Evolutionary conservation across 2,888 invertebrate genomes (phyloP), one percentile per base, ranked within the genome.

Genomic region (Prosopocoilus inquinatus): DNA sequence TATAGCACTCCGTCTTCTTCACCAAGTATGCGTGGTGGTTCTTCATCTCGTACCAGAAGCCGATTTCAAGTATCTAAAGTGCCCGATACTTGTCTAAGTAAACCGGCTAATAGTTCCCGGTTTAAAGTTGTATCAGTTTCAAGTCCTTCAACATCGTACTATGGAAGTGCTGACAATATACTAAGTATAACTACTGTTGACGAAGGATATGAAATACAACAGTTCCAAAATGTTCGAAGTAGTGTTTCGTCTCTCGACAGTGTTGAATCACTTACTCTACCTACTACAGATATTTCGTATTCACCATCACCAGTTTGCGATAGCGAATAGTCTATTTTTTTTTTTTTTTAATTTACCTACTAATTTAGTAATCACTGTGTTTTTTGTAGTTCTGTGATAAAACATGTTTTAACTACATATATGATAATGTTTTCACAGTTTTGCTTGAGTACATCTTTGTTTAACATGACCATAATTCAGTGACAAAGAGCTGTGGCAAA

Each of bases 11-110:
- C 61, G 28, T 48, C 55, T 5, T 33, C 65, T 45, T 64, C 67
- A 28, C 66, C 71, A 5, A 57, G 68, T 33, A 64, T 68, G 34
- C 67, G 71, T 1, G 38, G 38, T 15, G 16, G 34, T 9, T 33
- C 49, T 9, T 32, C 53, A 1, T 41, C 47, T n/a, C 47, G 48
- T 28, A 36, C 44, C 28, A 52, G 58, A 32, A 61, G 60, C 38
- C 57, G 65, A 7, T 66, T 66, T 43, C 54, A 57, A 36, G 63
- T 66, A 8, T 59, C 59, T 2, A 50, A 55, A 12, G 65, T 66
- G 11, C 51, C 57, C 7, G 65, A 65, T 20, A 38, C 50, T 50
- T 53, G 46, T 15, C 39, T 34, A 47, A 53, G 9, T 12, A 32
- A 20, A 34, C 44, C 46, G 5, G 28, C 50, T 4, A 44, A 43